Conservation (phyloP, 1,140 invertebrate genomes). For the Papilio aristodemus region DNA sequence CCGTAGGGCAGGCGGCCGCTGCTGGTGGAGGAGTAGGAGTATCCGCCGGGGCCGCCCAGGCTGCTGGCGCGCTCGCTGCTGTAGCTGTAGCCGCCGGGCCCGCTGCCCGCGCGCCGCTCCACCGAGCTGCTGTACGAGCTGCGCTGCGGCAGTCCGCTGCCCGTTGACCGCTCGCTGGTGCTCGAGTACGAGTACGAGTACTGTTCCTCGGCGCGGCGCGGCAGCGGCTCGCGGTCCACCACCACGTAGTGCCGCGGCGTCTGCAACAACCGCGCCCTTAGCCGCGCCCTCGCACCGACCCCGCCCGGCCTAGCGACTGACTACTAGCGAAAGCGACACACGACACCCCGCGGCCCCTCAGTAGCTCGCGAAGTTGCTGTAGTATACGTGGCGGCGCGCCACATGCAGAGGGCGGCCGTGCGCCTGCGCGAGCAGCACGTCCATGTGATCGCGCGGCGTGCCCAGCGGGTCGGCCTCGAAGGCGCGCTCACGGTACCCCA, state of each 20-base stretch:
- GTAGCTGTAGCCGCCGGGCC: slow-evolving; percentile 86
- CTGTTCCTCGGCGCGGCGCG: slow-evolving; percentile 86
- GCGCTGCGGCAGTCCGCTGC: slow-evolving; percentile 80
- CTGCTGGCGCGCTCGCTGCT: slow-evolving; percentile 86
- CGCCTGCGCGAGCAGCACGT: slow-evolving; percentile 81
- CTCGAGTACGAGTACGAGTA: slow-evolving; percentile 91
- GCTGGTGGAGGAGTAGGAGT: slow-evolving; percentile 88
- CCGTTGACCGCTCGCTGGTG: slow-evolving; percentile 71
- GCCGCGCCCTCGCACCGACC: slow-evolving; percentile 65
- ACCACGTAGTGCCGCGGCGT: slow-evolving; percentile 92
- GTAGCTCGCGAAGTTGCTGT: slow-evolving; percentile 78
- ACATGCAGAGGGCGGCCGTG: slow-evolving; percentile 79
- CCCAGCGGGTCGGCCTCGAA: slow-evolving; percentile 79
- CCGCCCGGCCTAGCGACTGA: slow-evolving; percentile 57
- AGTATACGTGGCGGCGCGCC: slow-evolving; percentile 78
- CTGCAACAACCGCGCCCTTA: slow-evolving; percentile 82
- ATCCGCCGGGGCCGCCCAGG: slow-evolving; percentile 88
- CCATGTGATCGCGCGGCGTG: slow-evolving; percentile 83
- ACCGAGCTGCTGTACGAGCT: slow-evolving; percentile 84
- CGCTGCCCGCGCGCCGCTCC: slow-evolving; percentile 84
- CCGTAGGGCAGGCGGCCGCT: slow-evolving; percentile 89
- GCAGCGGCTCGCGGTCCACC: slow-evolving; percentile 86
- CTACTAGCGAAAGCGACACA: slow-evolving; percentile 72
- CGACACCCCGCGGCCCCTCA: slow-evolving; percentile 55
- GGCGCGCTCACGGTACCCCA: slow-evolving; percentile 80